Evolutionary conservation across 1,140 invertebrate species (phyloP).

Genomic region (Monochamus saltuarius): DNA sequence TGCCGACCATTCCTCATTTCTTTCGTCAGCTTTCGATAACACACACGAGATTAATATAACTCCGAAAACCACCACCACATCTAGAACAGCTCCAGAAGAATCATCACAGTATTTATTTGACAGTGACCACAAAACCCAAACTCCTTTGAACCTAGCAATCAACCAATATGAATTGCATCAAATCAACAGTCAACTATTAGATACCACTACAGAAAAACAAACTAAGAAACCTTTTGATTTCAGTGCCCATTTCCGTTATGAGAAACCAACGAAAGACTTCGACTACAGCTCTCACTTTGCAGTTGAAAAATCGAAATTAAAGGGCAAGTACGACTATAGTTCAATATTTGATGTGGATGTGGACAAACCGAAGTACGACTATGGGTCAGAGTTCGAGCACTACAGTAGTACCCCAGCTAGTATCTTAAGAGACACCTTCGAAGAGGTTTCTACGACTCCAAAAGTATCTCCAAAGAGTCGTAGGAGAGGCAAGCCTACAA

Average conservation of each 20-base stretch:
- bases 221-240: constrained; percentile 10
- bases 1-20: not conserved
- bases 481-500: constrained; percentile 17
- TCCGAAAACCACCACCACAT: not conserved
- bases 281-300: too few species aligned
- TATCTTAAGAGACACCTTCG: constrained; percentile 13
- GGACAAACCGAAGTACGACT: constrained; percentile 9
- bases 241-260: not conserved
- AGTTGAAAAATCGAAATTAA: not conserved
- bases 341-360: not conserved
- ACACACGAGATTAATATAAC: not conserved
- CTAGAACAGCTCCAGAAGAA: not conserved
- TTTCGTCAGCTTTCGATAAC: not conserved
- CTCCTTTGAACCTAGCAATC: constrained; percentile 38
- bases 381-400: constrained; percentile 7
- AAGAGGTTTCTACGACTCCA: constrained; percentile 17
- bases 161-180: constrained; percentile 43
- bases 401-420: constrained; percentile 18
- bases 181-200: constrained; percentile 38
- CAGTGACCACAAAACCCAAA: constrained; percentile 1
- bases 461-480: constrained; percentile 20
- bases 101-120: not conserved
- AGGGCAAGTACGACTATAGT: not conserved
- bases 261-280: too few species aligned
- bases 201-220: constrained; percentile 26